These are phyloP conservation scores for Coelopa pilipes DNA, from an alignment of 2,888 invertebrate genomes.

Conservation along the genomic window DNA sequence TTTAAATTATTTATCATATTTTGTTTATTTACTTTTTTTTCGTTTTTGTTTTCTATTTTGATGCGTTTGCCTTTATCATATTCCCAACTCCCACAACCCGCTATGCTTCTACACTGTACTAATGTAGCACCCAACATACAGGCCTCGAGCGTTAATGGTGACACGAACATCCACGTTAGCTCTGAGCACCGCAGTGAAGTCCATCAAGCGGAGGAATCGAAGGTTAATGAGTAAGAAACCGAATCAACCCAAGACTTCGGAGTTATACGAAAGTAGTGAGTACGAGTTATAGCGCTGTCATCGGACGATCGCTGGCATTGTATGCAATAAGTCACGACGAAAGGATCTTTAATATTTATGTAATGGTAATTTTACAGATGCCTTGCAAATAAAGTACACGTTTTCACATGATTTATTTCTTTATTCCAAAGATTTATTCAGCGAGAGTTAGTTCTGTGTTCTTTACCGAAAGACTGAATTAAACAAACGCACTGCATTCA, in stretches of 20 bases:
- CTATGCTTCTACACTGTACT: slow-evolving; percentile 47
- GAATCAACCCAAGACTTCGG: not conserved
- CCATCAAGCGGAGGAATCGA: slow-evolving; percentile 43
- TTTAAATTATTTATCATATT: slow-evolving; percentile 42
- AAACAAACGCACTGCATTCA: slow-evolving; percentile 14
- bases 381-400: not conserved
- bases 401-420: not conserved
- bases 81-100: slow-evolving; percentile 38
- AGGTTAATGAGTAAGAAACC: not conserved
- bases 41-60: slow-evolving; percentile 41
- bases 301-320: no score
- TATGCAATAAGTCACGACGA: no score
- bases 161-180: slow-evolving; percentile 44
- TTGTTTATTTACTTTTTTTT: slow-evolving; percentile 42
- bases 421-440: not conserved
- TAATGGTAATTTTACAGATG: not conserved
- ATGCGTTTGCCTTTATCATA: slow-evolving; percentile 41
- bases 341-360: no score
- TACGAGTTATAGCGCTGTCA: not conserved
- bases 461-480: slow-evolving; percentile 7
- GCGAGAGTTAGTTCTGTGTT: not conserved
- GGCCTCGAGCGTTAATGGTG: slow-evolving; percentile 56
- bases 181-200: slow-evolving; percentile 45
- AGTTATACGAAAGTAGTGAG: not conserved
- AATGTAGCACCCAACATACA: slow-evolving; percentile 56